Base-by-base conservation (phyloP, 2,113 vertebrate species). In the Oncorhynchus masou region DNA sequence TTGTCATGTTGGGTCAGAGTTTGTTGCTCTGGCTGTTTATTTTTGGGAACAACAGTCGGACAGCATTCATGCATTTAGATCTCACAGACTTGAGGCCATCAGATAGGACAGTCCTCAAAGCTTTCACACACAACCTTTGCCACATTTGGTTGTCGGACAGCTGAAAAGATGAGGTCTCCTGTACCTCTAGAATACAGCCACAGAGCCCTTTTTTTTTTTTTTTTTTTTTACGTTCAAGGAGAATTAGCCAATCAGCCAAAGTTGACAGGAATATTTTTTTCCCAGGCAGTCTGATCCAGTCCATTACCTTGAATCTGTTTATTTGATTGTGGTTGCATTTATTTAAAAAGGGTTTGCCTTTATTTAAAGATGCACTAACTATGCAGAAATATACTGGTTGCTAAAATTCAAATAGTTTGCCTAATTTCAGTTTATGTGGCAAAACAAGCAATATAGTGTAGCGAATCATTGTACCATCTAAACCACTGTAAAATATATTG, bases 1-100 rank as follows among this genome's bases (percentile, higher is more conserved):
- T 20, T 25, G 22, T 49, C 5, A 81, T 15, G 75, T 39, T 84
- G 72, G 81, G 73, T 59, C 74, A 83, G 86, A 83, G 86, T 82
- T 81, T 57, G 19, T 27, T 31, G 49, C 27, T 73, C 73, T 75
- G n/a, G 34, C 11, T 62, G 77, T 29, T 71, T 86, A 82, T 84
- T 74, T 85, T 88, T 76, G 65, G 76, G 77, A 89, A 90, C 78
- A 83, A 77, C 65, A 75, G 73, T 74, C 27, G 71, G 68, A 83
- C 73, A 75, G 77, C 16, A 68, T 76, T 70, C 76, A 57, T 57
- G 73, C 72, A 7, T 24, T 75, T 51, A 27, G 7, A 70, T 20
- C 51, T 20, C 5, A 2, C 57, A 60, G 72, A 78, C 60, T 78
- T 68, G 60, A 84, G 75, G 73, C 68, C 69, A 70, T 77, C 29